These are phyloP conservation scores for Globodera ellingtonae DNA, from an alignment of 1,140 invertebrate species.

Conservation along the genomic window DNA sequence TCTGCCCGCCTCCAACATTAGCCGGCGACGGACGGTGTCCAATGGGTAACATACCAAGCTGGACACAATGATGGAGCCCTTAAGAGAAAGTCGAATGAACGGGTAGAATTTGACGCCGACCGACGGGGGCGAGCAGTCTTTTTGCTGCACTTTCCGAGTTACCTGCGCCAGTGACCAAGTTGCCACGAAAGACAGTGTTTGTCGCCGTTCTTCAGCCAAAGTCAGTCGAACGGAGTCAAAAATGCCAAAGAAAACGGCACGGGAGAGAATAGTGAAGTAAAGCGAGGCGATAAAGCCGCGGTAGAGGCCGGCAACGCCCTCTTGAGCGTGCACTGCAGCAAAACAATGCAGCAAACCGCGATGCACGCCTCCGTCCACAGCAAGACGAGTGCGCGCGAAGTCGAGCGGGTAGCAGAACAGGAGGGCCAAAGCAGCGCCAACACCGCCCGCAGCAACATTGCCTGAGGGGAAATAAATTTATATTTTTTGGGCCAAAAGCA, in stretches of 20 bases:
- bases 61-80: conserved; percentile 54
- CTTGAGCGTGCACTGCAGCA: conserved; percentile 50
- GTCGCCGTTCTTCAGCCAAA: conserved; percentile 41
- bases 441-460: conserved; percentile 62
- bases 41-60: conserved; percentile 55
- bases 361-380: conserved; percentile 59
- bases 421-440: conserved; percentile 62
- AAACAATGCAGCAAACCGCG: conserved; percentile 64
- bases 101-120: neutral
- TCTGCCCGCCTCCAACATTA: conserved; percentile 58
- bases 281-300: conserved; percentile 65
- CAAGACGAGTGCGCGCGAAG: conserved; percentile 65
- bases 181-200: conserved; percentile 41
- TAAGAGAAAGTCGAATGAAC: conserved; percentile 19
- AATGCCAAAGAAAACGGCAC: conserved; percentile 66
- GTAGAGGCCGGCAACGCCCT: conserved; percentile 62
- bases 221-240: conserved; percentile 61
- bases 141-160: neutral
- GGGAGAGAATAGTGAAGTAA: conserved; percentile 65
- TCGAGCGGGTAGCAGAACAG: conserved; percentile 65
- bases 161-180: conserved; percentile 57
- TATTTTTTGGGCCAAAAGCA: neutral
- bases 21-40: conserved; percentile 55
- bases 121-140: neutral
- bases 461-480: conserved; percentile 38